These are phyloP conservation scores for Andrena dorsata DNA, from an alignment of 2,888 invertebrate species.

Conservation along the genomic window DNA sequence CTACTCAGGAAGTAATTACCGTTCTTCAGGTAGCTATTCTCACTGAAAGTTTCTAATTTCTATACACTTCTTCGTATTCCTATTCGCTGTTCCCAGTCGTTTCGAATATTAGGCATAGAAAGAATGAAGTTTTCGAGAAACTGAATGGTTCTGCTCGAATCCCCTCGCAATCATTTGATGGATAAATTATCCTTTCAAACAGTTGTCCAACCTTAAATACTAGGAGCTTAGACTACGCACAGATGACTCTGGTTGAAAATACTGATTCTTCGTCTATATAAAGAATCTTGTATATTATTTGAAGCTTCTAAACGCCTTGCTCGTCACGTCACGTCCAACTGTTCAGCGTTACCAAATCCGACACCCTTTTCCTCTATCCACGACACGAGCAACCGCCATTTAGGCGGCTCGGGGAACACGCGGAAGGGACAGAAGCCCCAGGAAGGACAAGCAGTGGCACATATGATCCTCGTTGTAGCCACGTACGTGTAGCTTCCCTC, in stretches of 20 bases:
- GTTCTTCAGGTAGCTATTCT: neutral
- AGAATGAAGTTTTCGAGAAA: neutral
- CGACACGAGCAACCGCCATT: conserved; percentile 27
- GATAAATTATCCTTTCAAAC: neutral
- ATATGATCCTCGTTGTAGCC: conserved; percentile 19
- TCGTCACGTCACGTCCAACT: neutral
- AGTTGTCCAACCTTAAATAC: neutral
- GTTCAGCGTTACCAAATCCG: neutral
- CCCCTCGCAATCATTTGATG: neutral
- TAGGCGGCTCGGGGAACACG: conserved; percentile 6
- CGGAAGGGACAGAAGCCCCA: neutral
- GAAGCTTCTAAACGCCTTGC: neutral
- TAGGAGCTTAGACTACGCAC: neutral
- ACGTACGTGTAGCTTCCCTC: conserved; percentile 24
- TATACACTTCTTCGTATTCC: neutral
- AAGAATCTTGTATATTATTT: conserved; percentile 20
- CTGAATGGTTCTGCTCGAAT: neutral
- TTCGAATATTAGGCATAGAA: neutral
- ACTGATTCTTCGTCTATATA: conserved; percentile 20
- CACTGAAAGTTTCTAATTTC: neutral
- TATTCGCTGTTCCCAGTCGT: neutral
- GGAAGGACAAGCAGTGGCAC: conserved; percentile 5
- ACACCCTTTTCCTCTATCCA: conserved; percentile 6
- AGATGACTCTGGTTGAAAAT: neutral
- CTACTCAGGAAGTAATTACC: neutral